Conservation (phyloP, 1,140 invertebrate species). For the Drosophila lini region DNA sequence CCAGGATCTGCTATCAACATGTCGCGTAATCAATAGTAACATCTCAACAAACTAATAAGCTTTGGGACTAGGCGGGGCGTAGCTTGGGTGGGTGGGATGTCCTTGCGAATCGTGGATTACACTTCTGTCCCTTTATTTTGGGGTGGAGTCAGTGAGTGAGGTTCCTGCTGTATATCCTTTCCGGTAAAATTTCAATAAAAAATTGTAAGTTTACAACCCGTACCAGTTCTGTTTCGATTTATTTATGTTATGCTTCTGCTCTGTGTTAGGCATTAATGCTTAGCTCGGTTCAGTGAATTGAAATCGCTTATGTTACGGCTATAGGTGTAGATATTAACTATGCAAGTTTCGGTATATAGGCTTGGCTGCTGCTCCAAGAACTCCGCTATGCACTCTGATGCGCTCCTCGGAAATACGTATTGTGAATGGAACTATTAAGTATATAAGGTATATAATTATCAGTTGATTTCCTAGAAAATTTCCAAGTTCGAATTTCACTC, state of each 20-base stretch:
- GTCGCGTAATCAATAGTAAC: slow-evolving; percentile 52
- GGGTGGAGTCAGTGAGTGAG: neutral
- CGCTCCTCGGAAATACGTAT: slow-evolving; percentile 45
- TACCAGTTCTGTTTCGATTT: slow-evolving; percentile 41
- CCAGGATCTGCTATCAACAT: slow-evolving; percentile 51
- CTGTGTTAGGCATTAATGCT: slow-evolving; percentile 20
- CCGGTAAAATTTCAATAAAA: slow-evolving; percentile 41
- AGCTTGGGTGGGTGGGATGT: slow-evolving; percentile 47
- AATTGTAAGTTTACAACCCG: slow-evolving; percentile 59
- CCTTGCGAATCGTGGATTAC: slow-evolving; percentile 16
- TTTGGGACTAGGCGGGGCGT: slow-evolving; percentile 24
- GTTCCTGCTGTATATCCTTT: slow-evolving; percentile 9
- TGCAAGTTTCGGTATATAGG: slow-evolving; percentile 55
- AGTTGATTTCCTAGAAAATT: slow-evolving; percentile 63
- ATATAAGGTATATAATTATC: slow-evolving; percentile 60
- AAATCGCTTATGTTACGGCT: slow-evolving; percentile 54
- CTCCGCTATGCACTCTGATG: slow-evolving; percentile 43
- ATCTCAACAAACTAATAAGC: slow-evolving; percentile 72
- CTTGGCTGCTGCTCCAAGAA: slow-evolving; percentile 16
- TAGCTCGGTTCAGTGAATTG: slow-evolving; percentile 60
- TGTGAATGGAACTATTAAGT: slow-evolving; percentile 63
- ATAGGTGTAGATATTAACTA: slow-evolving; percentile 51
- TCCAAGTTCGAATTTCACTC: slow-evolving; percentile 54
- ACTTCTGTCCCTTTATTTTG: slow-evolving; percentile 6
- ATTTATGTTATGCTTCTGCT: slow-evolving; percentile 15